Evolutionary conservation across 2,113 vertebrate species (phyloP), one percentile per base, ranked within the genome.

Genomic region (Gallinago media): DNA sequence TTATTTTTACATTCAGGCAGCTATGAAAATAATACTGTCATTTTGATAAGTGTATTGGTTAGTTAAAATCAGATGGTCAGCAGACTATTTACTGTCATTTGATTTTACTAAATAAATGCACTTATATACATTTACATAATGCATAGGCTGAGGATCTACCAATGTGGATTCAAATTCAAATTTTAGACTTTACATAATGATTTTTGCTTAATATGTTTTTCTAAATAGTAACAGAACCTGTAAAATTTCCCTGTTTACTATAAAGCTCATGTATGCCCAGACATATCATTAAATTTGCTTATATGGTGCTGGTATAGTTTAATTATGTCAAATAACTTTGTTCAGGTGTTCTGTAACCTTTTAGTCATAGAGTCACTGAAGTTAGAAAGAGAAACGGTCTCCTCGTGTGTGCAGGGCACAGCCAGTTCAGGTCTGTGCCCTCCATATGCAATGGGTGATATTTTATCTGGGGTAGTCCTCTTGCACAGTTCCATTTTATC

Each of bases 81-180:
- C 73, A 92, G 85, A 94, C 89, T 92, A 36, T 55, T 49, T 70
- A 40, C 92, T 92, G 32, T 94, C 3, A 94, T 95, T 96, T 76
- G 19, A 54, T 97, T 94, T 97, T 93, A 73, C 83, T 94, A 96
- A 96, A 94, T 92, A 97, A 95, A 96, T 97, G 78, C 44, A 92
- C 87, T 96, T 96, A 21, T 13, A 40, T 55, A 25, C 7, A 44
- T 67, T 84, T 75, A 38, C 25, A 6, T 75, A 68, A 54, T 56
- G 26, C 21, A 17, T 40, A 81, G 5, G n/a, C 49, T 59, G 46
- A 88, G 29, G 34, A 49, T 56, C 31, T 84, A 81, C 47, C 44
- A 29, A 3, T 74, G 9, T 55, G 71, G 40, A 88, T 66, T 72
- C 10, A 68, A 49, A 72, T 73, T 92, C 12, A 70, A 40, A 65